Conservation (phyloP, 2,888 invertebrate species). For the Dromius quadrimaculatus region DNA sequence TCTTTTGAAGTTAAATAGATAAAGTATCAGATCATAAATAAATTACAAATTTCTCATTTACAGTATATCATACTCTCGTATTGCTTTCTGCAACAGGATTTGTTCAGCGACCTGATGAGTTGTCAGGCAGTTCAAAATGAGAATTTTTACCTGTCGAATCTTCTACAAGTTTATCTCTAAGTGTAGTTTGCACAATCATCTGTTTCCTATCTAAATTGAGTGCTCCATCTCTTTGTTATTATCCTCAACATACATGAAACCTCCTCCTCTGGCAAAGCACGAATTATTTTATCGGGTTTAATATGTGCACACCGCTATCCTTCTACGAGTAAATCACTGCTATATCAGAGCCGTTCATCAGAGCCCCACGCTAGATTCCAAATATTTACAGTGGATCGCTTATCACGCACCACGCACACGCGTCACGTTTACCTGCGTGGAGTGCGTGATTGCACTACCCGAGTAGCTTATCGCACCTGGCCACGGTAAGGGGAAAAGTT, state of each 20-base stretch:
- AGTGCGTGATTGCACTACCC: constrained; percentile 21
- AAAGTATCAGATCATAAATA: too few relatives aligned
- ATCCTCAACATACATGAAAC: neutral
- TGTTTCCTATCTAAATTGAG: too few relatives aligned
- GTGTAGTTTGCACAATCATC: too few relatives aligned
- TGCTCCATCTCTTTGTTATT: neutral
- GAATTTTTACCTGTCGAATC: too few relatives aligned
- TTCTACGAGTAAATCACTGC: constrained; percentile 37
- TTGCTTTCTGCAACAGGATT: too few relatives aligned
- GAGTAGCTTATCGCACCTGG: constrained; percentile 45
- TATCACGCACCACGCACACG: constrained; percentile 42
- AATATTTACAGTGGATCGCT: constrained; percentile 49
- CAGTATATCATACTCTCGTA: too few relatives aligned
- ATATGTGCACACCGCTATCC: constrained; percentile 38
- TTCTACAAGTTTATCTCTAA: too few relatives aligned
- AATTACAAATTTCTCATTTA: too few relatives aligned
- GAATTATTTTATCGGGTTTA: constrained; percentile 34
- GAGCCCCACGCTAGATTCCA: constrained; percentile 4
- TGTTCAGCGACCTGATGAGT: too few relatives aligned
- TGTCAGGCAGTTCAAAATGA: too few relatives aligned
- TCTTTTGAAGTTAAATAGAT: too few relatives aligned
- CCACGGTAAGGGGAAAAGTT: too few relatives aligned
- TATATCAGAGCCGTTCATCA: constrained; percentile 22
- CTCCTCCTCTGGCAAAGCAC: constrained; percentile 1
- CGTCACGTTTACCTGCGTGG: neutral